These are phyloP conservation scores for Halotydeus destructor DNA, from an alignment of 1,140 invertebrate species.

Conservation along the genomic window DNA sequence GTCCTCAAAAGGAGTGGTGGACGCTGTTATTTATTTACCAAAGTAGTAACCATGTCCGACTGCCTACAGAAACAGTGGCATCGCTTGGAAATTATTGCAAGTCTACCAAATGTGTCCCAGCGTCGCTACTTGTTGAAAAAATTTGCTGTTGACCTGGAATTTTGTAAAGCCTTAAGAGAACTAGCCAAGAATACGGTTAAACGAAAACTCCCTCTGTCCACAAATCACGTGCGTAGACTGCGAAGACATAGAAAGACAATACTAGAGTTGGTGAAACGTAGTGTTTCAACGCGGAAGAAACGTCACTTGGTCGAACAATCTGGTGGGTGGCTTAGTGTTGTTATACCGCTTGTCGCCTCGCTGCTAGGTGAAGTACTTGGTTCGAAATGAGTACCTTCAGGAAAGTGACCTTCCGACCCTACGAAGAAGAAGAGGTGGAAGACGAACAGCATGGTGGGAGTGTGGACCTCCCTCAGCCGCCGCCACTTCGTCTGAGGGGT, in stretches of 20 bases:
- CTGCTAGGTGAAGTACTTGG: too few species aligned
- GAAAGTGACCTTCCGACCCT: too few species aligned
- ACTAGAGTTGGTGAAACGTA: neutral
- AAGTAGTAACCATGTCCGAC: too few species aligned
- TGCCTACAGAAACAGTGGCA: neutral
- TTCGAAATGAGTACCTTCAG: too few species aligned
- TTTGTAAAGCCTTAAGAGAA: conserved; percentile 1
- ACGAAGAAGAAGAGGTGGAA: too few species aligned
- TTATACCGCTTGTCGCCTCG: neutral
- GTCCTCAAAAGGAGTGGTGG: too few species aligned
- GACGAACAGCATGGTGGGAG: too few species aligned
- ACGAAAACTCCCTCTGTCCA: neutral
- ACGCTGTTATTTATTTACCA: too few species aligned
- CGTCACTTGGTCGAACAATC: neutral
- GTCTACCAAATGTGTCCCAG: neutral
- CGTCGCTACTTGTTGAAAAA: neutral
- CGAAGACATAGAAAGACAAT: neutral
- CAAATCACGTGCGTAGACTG: neutral
- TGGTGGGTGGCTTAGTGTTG: neutral
- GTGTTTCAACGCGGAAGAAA: neutral
- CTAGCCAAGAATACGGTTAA: neutral
- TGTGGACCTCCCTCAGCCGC: too few species aligned
- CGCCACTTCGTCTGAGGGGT: too few species aligned
- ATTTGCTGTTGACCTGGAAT: neutral
- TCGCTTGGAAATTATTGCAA: neutral